Evolutionary conservation across 1,140 invertebrate species (phyloP).

Genomic region (Drosophila cardini): DNA sequence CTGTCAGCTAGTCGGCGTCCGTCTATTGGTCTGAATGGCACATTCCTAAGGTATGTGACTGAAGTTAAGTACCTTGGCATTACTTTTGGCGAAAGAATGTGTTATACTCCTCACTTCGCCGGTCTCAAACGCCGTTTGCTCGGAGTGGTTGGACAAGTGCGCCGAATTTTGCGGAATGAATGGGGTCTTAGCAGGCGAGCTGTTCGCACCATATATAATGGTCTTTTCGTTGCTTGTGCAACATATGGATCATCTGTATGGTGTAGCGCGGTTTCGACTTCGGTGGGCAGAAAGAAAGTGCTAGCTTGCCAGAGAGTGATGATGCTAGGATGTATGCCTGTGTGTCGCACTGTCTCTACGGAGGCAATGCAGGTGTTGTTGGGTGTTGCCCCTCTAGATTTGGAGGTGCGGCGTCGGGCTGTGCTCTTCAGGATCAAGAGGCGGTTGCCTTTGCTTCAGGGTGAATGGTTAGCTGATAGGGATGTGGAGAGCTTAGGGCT

Average conservation of each 20-base stretch:
- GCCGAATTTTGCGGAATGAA: no score
- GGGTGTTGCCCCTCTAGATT: slow-evolving; percentile 11
- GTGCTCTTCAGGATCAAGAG: not conserved
- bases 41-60: no score
- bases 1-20: no score
- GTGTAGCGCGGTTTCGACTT: not conserved
- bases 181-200: no score
- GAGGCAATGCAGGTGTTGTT: slow-evolving; percentile 26
- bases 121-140: no score
- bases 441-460: no score
- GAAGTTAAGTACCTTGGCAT: no score
- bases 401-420: slow-evolving; percentile 16
- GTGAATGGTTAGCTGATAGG: slow-evolving; percentile 8
- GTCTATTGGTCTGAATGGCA: no score
- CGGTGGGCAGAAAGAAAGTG: slow-evolving; percentile 8
- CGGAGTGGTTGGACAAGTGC: no score
- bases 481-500: slow-evolving; percentile 18
- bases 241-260: slow-evolving; percentile 25
- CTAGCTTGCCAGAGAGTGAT: slow-evolving; percentile 20
- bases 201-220: not conserved
- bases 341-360: slow-evolving; percentile 24
- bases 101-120: no score
- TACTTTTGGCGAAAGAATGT: no score
- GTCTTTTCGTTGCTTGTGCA: slow-evolving; percentile 37
- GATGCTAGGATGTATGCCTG: slow-evolving; percentile 16